Conservation (phyloP, 1,140 invertebrate species). For the Piezodorus guildinii region DNA sequence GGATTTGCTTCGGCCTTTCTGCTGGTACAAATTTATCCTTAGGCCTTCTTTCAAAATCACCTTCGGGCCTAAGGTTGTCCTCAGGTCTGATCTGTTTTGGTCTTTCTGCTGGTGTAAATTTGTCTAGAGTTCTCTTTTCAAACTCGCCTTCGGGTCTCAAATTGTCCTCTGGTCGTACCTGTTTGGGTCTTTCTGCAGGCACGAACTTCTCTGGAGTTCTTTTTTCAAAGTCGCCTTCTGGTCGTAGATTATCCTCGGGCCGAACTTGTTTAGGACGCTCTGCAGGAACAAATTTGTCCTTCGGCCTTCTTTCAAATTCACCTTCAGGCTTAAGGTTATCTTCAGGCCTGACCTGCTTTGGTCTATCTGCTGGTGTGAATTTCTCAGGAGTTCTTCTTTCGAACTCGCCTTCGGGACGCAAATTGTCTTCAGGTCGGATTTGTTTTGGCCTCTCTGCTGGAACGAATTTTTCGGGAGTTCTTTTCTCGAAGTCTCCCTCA, state of each 20-base stretch:
- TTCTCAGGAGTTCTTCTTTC: conserved; percentile 28
- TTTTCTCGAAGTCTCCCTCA: conserved; percentile 40
- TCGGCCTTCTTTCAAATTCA: conserved; percentile 33
- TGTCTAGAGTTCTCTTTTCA: conserved; percentile 29
- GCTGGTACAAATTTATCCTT: conserved; percentile 35
- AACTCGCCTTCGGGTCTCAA: conserved; percentile 36
- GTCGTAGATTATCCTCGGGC: conserved; percentile 46
- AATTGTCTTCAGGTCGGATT: conserved; percentile 48
- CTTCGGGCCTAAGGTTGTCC: conserved; percentile 40
- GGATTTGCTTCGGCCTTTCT: conserved; percentile 40
- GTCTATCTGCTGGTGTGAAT: conserved; percentile 32
- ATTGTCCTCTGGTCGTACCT: conserved; percentile 34
- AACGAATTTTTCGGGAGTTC: conserved; percentile 37
- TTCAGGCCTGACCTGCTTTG: conserved; percentile 31
- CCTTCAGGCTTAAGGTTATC: conserved; percentile 52
- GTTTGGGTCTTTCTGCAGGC: conserved; percentile 32
- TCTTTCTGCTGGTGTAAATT: conserved; percentile 31
- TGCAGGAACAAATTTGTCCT: conserved; percentile 32
- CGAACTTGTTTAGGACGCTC: conserved; percentile 29
- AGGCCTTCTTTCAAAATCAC: conserved; percentile 42
- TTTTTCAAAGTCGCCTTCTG: conserved; percentile 49
- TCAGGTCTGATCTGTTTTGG: conserved; percentile 32
- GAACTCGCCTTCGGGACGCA: conserved; percentile 42
- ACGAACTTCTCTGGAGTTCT: conserved; percentile 29
- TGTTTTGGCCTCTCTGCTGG: conserved; percentile 42